Conservation (phyloP, 2,797 vertebrate genomes). For the Salmo trutta region DNA sequence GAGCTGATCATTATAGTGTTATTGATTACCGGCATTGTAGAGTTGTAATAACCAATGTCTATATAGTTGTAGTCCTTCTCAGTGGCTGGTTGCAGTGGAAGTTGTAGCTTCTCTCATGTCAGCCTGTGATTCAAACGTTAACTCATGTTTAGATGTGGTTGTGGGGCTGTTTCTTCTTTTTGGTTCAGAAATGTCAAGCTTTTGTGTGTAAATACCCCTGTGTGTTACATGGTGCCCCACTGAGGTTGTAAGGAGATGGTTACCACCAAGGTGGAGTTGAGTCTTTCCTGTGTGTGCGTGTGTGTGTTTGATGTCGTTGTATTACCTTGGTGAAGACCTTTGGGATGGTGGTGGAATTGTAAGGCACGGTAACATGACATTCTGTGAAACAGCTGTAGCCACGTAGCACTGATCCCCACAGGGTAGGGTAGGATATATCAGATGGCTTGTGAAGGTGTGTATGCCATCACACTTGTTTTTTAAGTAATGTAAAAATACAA, state of each 20-base stretch:
- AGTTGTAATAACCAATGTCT: constrained; percentile 7
- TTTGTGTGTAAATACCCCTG: no score
- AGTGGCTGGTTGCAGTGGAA: no score
- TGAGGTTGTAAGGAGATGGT: no score
- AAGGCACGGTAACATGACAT: constrained; percentile 61
- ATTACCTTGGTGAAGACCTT: constrained; percentile 68
- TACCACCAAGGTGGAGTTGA: no score
- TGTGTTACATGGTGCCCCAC: no score
- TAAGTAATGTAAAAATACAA: no score
- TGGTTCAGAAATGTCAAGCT: no score
- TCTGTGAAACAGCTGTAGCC: constrained; percentile 70
- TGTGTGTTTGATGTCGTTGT: constrained; percentile 21
- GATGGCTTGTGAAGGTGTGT: constrained; percentile 13
- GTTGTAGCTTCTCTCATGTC: no score
- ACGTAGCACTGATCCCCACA: constrained; percentile 51
- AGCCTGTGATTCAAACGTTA: constrained; percentile 8
- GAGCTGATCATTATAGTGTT: constrained; percentile 5
- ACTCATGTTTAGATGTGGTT: constrained; percentile 15
- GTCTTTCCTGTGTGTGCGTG: no score
- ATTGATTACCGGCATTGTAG: neutral
- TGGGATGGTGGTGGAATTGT: constrained; percentile 44
- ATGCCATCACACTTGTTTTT: no score
- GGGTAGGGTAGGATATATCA: constrained; percentile 54
- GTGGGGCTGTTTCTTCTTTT: no score
- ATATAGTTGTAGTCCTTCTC: constrained; percentile 21